Conservation (phyloP, 2,113 vertebrate species). For the Campylorhamphus procurvoides region DNA sequence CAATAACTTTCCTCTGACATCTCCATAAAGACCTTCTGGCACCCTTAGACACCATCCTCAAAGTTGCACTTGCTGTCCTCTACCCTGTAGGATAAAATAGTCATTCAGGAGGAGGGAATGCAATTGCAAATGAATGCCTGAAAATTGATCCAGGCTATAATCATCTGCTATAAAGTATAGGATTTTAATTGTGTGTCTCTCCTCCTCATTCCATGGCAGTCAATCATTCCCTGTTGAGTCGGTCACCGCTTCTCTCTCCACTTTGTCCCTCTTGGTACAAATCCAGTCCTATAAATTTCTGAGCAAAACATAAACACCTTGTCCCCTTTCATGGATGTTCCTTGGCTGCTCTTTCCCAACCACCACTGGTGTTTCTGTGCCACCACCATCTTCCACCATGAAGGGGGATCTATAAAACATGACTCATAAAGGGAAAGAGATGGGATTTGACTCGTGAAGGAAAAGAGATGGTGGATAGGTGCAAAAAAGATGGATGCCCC, state of each 20-base stretch:
- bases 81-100: accelerated
- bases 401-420: constrained; percentile 58
- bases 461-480: neutral
- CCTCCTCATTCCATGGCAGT: neutral
- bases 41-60: neutral
- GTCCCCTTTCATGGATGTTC: neutral
- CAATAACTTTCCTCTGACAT: neutral
- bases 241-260: neutral
- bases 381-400: neutral
- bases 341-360: constrained; percentile 13
- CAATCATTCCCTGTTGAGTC: neutral
- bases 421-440: constrained; percentile 38
- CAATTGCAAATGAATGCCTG: neutral
- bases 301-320: neutral
- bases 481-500: constrained; percentile 21
- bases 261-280: neutral
- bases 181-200: constrained; percentile 49
- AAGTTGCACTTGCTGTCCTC: neutral
- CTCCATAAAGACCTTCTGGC: neutral
- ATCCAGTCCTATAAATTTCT: neutral
- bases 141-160: constrained; percentile 29
- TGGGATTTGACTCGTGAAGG: constrained; percentile 66
- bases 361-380: constrained; percentile 10
- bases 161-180: neutral
- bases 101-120: neutral